Evolutionary conservation across 2,113 vertebrate genomes (phyloP), one percentile per base, ranked within the genome.

Genomic region (Ciconia stormi): DNA sequence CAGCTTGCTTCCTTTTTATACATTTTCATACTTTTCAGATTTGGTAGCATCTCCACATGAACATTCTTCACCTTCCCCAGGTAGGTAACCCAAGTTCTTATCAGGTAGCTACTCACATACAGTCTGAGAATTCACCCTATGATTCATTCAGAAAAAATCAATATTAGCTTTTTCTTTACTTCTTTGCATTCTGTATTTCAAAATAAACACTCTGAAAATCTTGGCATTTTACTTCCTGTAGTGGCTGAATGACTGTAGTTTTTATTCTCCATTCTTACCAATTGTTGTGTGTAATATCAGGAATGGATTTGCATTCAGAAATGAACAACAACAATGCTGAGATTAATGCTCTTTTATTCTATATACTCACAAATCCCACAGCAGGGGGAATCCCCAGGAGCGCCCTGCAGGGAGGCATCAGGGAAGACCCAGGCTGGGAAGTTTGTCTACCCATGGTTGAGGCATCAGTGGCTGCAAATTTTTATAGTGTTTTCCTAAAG

Each of bases 351-450:
- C 7, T 56, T 89, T 86, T 79, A 47, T 66, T 85, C 23, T 58
- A 3, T 47, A 17, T 23, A 23, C 4, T 52, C 11, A 56, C 19
- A 70, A 88, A 56, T 50, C 5, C 40, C 29, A n/a, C 13, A 90
- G 26, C 17, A 44, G 26, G 16, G 2, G 6, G 8, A 78, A 65
- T 11, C 3, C 32, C 14, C 1, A 1, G 40, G 17, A 38, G 5
- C 7, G 56, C 13, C 19, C 70, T 73, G 23, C 11, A 69, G 23
- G 11, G n/a, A 20, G 1, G 10, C 27, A 95, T 21, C 27, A 63
- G 16, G 13, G 15, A 73, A 52, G 12, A 84, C 11, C 4, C 47
- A 77, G 17, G 14, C 16, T 52, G 38, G n/a, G 8, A 7, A 79
- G 25, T 49, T 25, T 3, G 2, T 44, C 26, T 62, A 16, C 22